A percentile compares a stretch with the other conserved stretches of the same genome.
Conservation (phyloP, 2,797 vertebrate genomes). For the Oophaga sylvatica region DNA sequence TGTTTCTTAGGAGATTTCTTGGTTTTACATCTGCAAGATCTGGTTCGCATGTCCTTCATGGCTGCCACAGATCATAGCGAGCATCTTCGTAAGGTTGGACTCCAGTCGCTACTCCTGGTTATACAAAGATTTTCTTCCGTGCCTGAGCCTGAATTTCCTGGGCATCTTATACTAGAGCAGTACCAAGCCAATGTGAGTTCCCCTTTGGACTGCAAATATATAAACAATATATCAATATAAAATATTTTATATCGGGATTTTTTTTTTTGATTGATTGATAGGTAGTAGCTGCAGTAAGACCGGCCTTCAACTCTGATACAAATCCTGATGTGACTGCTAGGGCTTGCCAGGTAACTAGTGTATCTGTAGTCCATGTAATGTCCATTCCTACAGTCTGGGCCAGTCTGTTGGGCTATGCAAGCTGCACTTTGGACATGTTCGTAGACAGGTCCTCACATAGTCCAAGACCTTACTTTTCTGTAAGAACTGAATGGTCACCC, state of each 20-base stretch:
- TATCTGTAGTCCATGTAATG: not conserved
- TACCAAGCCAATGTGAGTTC: conserved; percentile 94
- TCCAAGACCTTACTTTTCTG: too few species aligned
- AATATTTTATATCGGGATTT: not conserved
- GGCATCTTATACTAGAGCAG: conserved; percentile 92
- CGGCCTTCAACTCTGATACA: conserved; percentile 86
- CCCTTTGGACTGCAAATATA: not conserved
- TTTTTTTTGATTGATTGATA: conserved; percentile 60
- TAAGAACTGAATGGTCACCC: too few species aligned
- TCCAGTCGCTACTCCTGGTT: conserved; percentile 84
- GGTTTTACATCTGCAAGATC: conserved; percentile 88
- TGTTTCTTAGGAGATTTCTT: conserved; percentile 82
- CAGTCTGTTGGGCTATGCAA: too few species aligned
- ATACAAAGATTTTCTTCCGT: conserved; percentile 84
- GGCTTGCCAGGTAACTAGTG: conserved; percentile 86
- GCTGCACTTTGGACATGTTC: too few species aligned
- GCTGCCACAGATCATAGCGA: conserved; percentile 92
- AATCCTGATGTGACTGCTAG: conserved; percentile 90
- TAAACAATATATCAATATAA: too few species aligned
- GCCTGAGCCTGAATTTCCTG: conserved; percentile 91
- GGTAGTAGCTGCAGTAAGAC: conserved; percentile 93
- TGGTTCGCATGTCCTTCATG: conserved; percentile 96
- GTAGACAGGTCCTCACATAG: too few species aligned
- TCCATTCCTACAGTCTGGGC: too few species aligned
- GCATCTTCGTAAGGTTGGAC: conserved; percentile 85